Percentiles rank a stretch among this genome's conserved stretches.
These are phyloP conservation scores for Brassicogethes aeneus DNA, from an alignment of 2,888 invertebrate species.

Conservation along the genomic window DNA sequence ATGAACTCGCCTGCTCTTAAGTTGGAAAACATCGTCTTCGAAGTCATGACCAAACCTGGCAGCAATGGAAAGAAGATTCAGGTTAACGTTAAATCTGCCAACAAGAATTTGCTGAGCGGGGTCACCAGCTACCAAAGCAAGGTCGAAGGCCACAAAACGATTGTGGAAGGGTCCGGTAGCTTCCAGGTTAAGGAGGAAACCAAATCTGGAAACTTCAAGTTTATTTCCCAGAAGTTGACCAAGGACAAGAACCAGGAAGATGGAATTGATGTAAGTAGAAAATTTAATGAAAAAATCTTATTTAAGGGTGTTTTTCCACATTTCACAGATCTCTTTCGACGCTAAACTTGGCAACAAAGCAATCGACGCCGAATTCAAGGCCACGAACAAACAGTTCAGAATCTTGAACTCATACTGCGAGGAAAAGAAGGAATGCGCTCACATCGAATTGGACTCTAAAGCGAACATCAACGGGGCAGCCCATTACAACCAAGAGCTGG, in stretches of 20 bases:
- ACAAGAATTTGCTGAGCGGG: conserved; percentile 61
- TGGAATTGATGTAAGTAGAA: conserved; percentile 57
- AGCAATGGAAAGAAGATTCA: conserved; percentile 54
- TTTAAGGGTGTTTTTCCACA: too few relatives aligned
- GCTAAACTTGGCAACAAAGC: conserved; percentile 60
- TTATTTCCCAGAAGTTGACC: conserved; percentile 52
- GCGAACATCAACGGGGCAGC: conserved; percentile 41
- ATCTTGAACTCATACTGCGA: conserved; percentile 65
- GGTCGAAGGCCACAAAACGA: conserved; percentile 60
- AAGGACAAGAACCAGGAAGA: conserved; percentile 55
- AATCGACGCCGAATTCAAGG: conserved; percentile 59
- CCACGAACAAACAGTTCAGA: conserved; percentile 65
- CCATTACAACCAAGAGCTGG: conserved; percentile 51
- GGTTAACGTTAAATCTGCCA: conserved; percentile 53
- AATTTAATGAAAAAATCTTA: too few relatives aligned
- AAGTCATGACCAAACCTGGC: conserved; percentile 51
- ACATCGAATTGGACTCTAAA: conserved; percentile 59
- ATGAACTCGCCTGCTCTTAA: conserved; percentile 57
- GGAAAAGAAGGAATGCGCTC: conserved; percentile 69
- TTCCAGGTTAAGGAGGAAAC: conserved; percentile 60
- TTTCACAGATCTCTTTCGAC: too few relatives aligned
- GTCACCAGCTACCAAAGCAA: conserved; percentile 62
- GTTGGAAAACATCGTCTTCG: conserved; percentile 54
- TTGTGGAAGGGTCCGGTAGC: conserved; percentile 67
- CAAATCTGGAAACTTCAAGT: conserved; percentile 65